Conservation (phyloP, 2,888 invertebrate species). For the Callinectes sapidus region DNA sequence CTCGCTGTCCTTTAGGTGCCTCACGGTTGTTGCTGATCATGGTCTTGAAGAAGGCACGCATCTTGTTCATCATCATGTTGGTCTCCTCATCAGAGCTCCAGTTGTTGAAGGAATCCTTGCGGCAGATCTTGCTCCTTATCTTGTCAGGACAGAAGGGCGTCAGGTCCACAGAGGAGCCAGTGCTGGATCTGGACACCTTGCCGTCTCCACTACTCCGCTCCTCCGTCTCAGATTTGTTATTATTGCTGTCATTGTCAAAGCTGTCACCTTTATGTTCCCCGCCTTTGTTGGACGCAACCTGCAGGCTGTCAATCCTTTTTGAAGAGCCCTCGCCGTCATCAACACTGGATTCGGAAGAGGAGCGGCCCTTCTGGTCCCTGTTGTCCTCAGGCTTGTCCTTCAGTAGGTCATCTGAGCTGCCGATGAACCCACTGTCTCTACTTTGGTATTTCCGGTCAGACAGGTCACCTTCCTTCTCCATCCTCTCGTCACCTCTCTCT, state of each 20-base stretch:
- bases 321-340: slow-evolving; percentile 58
- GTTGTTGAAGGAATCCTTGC: slow-evolving; percentile 94
- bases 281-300: slow-evolving; percentile 48
- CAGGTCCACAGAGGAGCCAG: slow-evolving; percentile 75
- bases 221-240: slow-evolving; percentile 78
- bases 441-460: slow-evolving; percentile 80
- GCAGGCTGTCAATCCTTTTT: slow-evolving; percentile 73
- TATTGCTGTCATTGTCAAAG: slow-evolving; percentile 74
- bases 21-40: slow-evolving; percentile 82
- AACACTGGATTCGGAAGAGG: slow-evolving; percentile 71
- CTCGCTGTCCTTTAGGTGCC: slow-evolving; percentile 63
- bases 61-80: slow-evolving; percentile 95
- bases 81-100: slow-evolving; percentile 97
- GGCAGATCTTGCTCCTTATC: slow-evolving; percentile 79
- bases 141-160: slow-evolving; percentile 76
- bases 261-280: slow-evolving; percentile 73
- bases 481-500: slow-evolving; percentile 53
- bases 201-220: slow-evolving; percentile 68
- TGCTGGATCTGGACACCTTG: slow-evolving; percentile 72
- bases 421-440: slow-evolving; percentile 91
- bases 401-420: slow-evolving; percentile 89
- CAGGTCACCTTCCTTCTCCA: slow-evolving; percentile 66
- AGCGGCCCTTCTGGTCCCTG: slow-evolving; percentile 76
- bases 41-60: slow-evolving; percentile 93
- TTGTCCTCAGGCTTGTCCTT: slow-evolving; percentile 74